Evolutionary conservation across 1,140 invertebrate species (phyloP).

Genomic region (Drosophila teissieri): DNA sequence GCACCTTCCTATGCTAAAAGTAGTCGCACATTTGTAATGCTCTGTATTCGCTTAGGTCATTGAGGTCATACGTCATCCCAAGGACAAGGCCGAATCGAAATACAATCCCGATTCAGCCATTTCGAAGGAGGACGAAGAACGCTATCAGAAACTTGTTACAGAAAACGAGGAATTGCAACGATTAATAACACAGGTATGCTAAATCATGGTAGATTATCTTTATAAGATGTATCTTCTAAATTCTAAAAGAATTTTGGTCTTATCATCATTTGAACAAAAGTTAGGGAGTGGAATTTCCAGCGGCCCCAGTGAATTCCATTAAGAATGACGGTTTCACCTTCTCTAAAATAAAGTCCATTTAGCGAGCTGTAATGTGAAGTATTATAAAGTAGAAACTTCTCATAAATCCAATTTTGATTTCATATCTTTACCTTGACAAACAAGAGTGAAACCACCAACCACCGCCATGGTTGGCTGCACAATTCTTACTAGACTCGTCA

Average conservation of each 20-base stretch:
- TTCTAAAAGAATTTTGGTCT: not conserved
- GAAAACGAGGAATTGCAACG: conserved; percentile 99
- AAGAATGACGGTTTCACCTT: not conserved
- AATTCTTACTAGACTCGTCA: not conserved
- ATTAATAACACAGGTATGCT: conserved; percentile 93
- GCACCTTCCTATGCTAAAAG: not conserved
- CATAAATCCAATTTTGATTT: too few relatives aligned
- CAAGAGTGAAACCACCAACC: conserved; percentile 21
- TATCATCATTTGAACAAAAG: not conserved
- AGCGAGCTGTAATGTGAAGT: conserved; percentile 1
- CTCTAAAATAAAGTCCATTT: conserved; percentile 6
- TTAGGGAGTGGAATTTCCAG: not conserved
- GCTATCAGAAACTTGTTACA: conserved; percentile 95
- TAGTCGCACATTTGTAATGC: not conserved
- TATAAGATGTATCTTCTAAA: too few relatives aligned
- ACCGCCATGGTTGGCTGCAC: not conserved
- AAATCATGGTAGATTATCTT: too few relatives aligned
- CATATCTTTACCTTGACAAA: not conserved
- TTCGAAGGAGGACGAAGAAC: conserved; percentile 97
- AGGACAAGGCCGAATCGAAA: conserved; percentile 93
- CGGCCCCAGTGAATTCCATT: not conserved
- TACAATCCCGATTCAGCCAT: conserved; percentile 94
- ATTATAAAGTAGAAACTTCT: not conserved
- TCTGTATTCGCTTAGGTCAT: conserved; percentile 87
- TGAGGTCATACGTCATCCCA: conserved; percentile 92